A percentile compares a stretch with the other conserved stretches of the same genome.
Conservation (phyloP, 2,113 vertebrate genomes). For the Calypte anna region DNA sequence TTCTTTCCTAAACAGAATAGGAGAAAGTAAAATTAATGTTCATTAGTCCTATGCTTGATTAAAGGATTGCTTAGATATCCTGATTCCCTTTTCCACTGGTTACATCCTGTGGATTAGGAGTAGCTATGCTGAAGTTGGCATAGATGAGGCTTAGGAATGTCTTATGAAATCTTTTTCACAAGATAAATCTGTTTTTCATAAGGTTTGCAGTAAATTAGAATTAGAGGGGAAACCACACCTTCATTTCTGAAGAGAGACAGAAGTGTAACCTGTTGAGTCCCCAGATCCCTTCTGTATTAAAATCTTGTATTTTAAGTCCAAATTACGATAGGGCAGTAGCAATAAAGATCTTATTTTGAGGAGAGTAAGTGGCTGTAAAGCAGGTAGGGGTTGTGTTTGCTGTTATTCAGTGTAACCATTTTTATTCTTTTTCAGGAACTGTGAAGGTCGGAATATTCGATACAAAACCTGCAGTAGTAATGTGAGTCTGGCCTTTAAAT, state of each 20-base stretch:
- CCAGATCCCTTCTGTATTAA: not conserved
- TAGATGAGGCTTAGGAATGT: not conserved
- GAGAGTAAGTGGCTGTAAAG: not conserved
- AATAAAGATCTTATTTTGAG: slow-evolving; percentile 15
- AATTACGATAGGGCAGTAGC: not conserved
- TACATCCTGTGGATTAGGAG: not conserved
- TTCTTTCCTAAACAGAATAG: not conserved
- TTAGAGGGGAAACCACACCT: not conserved
- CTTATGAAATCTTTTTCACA: not conserved
- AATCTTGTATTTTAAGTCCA: not conserved
- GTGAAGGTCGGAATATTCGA: slow-evolving; percentile 92
- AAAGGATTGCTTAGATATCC: not conserved
- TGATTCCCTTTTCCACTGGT: not conserved
- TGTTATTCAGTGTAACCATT: not conserved
- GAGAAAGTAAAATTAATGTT: not conserved
- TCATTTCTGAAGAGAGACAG: slow-evolving; percentile 11
- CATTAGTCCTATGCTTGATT: not conserved
- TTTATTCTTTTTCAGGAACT: slow-evolving; percentile 80
- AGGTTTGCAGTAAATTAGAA: not conserved
- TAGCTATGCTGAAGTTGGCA: not conserved
- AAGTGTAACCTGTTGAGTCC: not conserved
- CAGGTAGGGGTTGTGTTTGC: not conserved
- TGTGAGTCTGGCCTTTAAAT: slow-evolving; percentile 80
- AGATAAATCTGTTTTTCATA: slow-evolving; percentile 32
- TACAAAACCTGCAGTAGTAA: slow-evolving; percentile 93